Evolutionary conservation across 2,888 invertebrate species (phyloP).

Genomic region (Nowickia ferox): DNA sequence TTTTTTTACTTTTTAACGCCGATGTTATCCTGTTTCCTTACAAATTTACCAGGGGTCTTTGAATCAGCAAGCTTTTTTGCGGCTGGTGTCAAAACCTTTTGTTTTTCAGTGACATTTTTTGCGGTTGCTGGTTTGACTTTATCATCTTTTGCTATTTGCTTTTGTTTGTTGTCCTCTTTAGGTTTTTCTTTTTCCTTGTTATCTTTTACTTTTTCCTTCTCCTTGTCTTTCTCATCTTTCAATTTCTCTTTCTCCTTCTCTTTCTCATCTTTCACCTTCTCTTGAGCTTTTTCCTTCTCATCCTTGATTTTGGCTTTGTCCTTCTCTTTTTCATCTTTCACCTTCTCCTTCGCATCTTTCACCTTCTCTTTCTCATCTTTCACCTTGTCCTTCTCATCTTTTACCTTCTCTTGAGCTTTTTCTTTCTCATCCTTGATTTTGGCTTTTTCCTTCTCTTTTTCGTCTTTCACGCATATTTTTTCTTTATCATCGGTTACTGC

Average conservation of each 20-base stretch:
- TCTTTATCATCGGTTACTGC: not conserved
- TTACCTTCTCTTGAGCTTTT: not conserved
- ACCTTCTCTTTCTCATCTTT: slow-evolving; percentile 1
- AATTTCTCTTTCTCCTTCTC: not conserved
- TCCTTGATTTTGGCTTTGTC: not conserved
- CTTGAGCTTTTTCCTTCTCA: not conserved
- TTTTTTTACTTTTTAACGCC: slow-evolving; percentile 50
- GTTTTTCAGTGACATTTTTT: slow-evolving; percentile 21
- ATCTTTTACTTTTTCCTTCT: slow-evolving; percentile 1
- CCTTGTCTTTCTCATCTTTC: slow-evolving; percentile 24
- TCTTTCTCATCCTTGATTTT: not conserved
- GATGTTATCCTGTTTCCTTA: slow-evolving; percentile 34
- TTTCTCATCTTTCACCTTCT: not conserved
- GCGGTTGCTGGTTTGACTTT: slow-evolving; percentile 27
- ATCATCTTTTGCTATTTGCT: not conserved
- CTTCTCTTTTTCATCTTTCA: slow-evolving; percentile 7
- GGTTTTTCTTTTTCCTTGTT: slow-evolving; percentile 12
- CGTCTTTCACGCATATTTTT: not conserved
- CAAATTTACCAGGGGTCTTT: slow-evolving; percentile 34
- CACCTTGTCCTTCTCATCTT: slow-evolving; percentile 19
- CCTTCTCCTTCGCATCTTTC: slow-evolving; percentile 22
- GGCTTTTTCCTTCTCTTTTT: not conserved
- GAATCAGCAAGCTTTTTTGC: slow-evolving; percentile 34
- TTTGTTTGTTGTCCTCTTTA: slow-evolving; percentile 4
- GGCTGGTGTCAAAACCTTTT: slow-evolving; percentile 30